A percentile compares a stretch with the other conserved stretches of the same genome.
These are phyloP conservation scores for Chlorodrepanis virens DNA, from an alignment of 2,113 vertebrate species.

Conservation along the genomic window DNA sequence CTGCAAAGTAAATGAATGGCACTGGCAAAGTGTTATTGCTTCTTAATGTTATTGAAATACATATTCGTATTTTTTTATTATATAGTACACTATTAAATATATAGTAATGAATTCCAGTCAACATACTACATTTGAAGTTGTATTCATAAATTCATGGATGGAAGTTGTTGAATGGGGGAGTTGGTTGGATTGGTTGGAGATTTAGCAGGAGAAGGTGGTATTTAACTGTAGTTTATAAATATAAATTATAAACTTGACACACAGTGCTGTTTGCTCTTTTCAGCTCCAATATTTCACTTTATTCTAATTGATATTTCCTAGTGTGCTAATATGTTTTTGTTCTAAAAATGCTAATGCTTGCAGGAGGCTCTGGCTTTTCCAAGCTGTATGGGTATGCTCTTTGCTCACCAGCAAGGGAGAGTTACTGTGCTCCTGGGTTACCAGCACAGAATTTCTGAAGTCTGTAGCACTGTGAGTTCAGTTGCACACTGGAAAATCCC, in stretches of 20 bases:
- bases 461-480: background rate
- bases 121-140: background rate
- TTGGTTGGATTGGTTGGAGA: background rate
- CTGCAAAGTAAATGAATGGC: background rate
- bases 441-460: background rate
- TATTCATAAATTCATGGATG: background rate
- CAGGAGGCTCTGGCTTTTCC: background rate
- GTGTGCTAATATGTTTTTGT: background rate
- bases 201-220: background rate
- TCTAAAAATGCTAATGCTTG: background rate
- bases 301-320: background rate
- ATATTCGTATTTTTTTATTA: background rate
- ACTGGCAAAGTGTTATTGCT: background rate
- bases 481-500: background rate
- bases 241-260: background rate
- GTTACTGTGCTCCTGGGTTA: background rate
- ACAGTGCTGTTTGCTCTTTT: background rate
- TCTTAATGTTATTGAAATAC: background rate
- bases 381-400: background rate
- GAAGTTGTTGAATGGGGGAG: background rate
- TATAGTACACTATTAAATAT: background rate
- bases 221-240: background rate
- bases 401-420: background rate
- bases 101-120: background rate
- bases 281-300: background rate